Base-by-base conservation (phyloP, 2,113 vertebrate genomes). In the Uria lomvia region DNA sequence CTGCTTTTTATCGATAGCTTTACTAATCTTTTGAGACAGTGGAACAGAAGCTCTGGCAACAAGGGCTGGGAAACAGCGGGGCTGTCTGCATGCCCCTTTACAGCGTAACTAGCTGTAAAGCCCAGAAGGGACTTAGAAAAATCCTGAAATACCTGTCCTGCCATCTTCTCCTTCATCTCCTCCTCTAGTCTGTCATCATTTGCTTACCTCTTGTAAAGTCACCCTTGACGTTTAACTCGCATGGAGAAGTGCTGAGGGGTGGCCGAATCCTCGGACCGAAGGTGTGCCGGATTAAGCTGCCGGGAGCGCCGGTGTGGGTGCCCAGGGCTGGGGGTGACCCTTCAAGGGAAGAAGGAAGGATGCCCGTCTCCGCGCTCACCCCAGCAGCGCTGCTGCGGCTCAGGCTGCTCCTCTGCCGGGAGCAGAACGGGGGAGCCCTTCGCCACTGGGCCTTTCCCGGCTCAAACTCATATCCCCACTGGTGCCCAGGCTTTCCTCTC, bases 221-320 rank as follows among this genome's bases (percentile, higher is more conserved):
- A 71, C 0, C 42, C 43, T 58, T 36, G 58, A 79, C 30, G 29
- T 22, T 59, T 5, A 68, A 14, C 17, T 58, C 6, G 5, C 40
- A 45, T 3, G 15, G 40, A 36, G 59, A 22, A 36, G 18, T 59
- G 59, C 74, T 53, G 63, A 16, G 23, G 3, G 12, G 22, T 3
- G 3, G 70, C 50, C 0, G 0, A 29, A 56, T 66, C 40, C 81
- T 3, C 1, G 55, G 32, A 12, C 58, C 0, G 2, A 52, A 56
- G 12, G 3, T 4, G 3, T 34, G 36, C 42, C 1, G 3, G 3
- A 79, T 8, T 21, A 32, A 68, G 36, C 34, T 88, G 34, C 75
- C 0, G 6, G 59, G 17, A 73, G 34, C 0, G 0, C 32, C 2
- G 3, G 12, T 0, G 0, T 0, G 0, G 13, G 11, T 2, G 3